Base-by-base conservation (phyloP, 2,888 invertebrate species). In the Leucophenga montana region DNA sequence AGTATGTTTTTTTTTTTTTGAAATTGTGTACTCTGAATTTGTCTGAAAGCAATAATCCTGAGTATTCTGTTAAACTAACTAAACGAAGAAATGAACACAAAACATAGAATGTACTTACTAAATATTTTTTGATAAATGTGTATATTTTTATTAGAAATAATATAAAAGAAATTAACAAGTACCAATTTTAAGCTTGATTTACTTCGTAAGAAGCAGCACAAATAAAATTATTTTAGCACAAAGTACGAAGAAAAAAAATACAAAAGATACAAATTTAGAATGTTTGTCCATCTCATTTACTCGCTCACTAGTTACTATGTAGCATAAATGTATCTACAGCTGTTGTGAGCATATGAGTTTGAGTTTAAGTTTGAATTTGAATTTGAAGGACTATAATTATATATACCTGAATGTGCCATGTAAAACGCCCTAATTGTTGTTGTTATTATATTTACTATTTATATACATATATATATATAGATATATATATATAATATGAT, bases 381-480 rank as follows among this genome's bases (percentile, higher is more conserved):
- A 59, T 39, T 39, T 57, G 65, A 14, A 46, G 74, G 78, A 75
- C 70, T 80, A 73, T 68, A 72, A 74, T 56, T 50, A 64, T 75
- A 77, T 64, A 73, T 70, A 78, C 78, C 75, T 83, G 77, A 82
- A 83, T 84, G 83, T 83, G 83, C 83, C 83, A 84, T 82, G 73
- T 78, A 75, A 74, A 64, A 77, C 27, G 75, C 78, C 79, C 82
- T 74, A 76, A 69, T 77, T 74, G 76, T 80, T 78, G 74, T 82
- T 84, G 84, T 84, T 84, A 66, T 72, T 71, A 54, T 71, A 72
- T 56, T 65, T 18, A 68, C 33, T 75, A 73, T 67, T 61, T 75
- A 68, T 73, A 72, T 33, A 66, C 9, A 18, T 72, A 64, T 61
- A 66, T 33, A 69, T 69, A n/a, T n/a, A n/a, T n/a, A n/a, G n/a